Evolutionary conservation across 2,113 vertebrate genomes (phyloP).

Genomic region (Mus spicilegus): DNA sequence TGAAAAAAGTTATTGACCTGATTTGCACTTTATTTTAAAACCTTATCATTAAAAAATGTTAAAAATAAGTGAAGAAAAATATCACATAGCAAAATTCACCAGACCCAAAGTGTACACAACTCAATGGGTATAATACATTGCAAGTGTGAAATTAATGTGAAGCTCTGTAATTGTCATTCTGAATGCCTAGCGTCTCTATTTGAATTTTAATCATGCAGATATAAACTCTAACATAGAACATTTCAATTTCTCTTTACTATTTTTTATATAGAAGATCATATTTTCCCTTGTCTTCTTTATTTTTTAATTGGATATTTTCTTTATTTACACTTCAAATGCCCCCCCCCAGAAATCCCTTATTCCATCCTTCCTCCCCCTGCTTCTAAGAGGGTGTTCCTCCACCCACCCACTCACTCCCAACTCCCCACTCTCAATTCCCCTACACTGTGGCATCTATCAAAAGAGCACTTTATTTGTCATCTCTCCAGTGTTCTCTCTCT

Average conservation of each 20-base stretch:
- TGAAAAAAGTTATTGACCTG: not conserved
- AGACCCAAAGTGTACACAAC: not conserved
- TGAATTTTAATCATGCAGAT: not conserved
- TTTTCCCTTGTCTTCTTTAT: not conserved
- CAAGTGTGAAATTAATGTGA: not conserved
- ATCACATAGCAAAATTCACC: not conserved
- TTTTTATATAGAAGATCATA: conserved; percentile 1
- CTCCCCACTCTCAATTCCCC: no score
- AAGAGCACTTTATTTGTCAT: not conserved
- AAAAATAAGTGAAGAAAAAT: not conserved
- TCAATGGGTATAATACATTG: not conserved
- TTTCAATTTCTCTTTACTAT: not conserved
- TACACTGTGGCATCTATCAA: no score
- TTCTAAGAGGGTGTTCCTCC: no score
- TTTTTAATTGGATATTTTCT: no score
- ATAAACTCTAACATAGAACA: not conserved
- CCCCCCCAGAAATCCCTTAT: no score
- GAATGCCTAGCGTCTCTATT: not conserved
- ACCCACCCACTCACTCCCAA: no score
- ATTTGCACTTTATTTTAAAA: conserved; percentile 15
- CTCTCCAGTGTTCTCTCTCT: not conserved
- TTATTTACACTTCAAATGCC: no score
- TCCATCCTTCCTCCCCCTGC: no score
- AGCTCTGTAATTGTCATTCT: no score
- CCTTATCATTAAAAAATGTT: not conserved